These are phyloP conservation scores for Hestina assimilis DNA, from an alignment of 1,140 invertebrate species.

Conservation along the genomic window DNA sequence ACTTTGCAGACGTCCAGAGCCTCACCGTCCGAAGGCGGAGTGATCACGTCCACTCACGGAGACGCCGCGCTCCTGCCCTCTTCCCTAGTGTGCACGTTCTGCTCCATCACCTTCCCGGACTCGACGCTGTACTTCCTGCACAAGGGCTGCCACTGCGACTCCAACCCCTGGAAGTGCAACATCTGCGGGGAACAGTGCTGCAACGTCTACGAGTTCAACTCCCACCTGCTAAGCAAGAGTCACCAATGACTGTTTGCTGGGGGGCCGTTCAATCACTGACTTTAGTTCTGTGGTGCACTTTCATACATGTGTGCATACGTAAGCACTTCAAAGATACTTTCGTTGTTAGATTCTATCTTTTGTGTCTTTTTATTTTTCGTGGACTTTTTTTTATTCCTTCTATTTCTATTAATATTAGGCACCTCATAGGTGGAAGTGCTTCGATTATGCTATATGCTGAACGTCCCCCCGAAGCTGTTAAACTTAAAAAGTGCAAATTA, in stretches of 20 bases:
- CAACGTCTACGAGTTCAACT: slow-evolving; percentile 97
- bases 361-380: no score
- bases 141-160: slow-evolving; percentile 97
- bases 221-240: slow-evolving; percentile 95
- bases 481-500: slow-evolving; percentile 70
- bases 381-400: slow-evolving; percentile 16
- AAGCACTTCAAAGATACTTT: slow-evolving; percentile 61
- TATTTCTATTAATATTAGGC: not conserved
- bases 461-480: slow-evolving; percentile 71
- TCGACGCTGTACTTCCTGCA: slow-evolving; percentile 97
- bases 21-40: slow-evolving; percentile 82
- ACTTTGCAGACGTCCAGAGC: slow-evolving; percentile 68
- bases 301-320: slow-evolving; percentile 37
- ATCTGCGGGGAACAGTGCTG: slow-evolving; percentile 96
- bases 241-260: slow-evolving; percentile 85
- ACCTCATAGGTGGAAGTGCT: slow-evolving; percentile 47
- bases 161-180: slow-evolving; percentile 98
- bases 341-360: slow-evolving; percentile 25
- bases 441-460: slow-evolving; percentile 63
- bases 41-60: slow-evolving; percentile 82
- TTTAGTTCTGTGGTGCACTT: slow-evolving; percentile 32
- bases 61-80: slow-evolving; percentile 68
- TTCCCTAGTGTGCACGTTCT: slow-evolving; percentile 89
- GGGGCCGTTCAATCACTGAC: slow-evolving; percentile 62
- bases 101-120: slow-evolving; percentile 96